phyloP scores from a whole-genome alignment of 2,113 vertebrate species.

The Eulemur rufifrons region DNA sequence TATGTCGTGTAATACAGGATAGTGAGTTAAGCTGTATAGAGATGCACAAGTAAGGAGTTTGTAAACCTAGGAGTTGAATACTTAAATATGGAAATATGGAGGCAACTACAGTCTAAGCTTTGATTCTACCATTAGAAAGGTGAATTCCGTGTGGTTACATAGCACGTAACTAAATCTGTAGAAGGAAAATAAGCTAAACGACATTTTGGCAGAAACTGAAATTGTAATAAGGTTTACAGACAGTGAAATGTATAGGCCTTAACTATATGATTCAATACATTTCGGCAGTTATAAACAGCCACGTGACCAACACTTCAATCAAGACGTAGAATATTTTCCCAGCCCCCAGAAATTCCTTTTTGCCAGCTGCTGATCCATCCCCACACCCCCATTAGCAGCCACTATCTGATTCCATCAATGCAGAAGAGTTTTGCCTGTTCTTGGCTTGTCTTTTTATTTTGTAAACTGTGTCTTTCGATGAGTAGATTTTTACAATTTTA shows the following conservation, averaged over 20 bases:
- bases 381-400: no score
- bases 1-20: neutral
- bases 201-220: neutral
- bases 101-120: neutral
- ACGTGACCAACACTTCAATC: neutral
- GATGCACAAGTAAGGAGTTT: neutral
- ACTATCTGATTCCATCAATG: neutral
- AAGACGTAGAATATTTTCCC: neutral
- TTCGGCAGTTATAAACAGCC: neutral
- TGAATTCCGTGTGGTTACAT: neutral
- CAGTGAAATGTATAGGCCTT: neutral
- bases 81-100: neutral
- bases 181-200: neutral
- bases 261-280: neutral
- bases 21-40: neutral
- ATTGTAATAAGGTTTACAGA: neutral
- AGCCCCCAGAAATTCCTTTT: neutral
- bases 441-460: neutral
- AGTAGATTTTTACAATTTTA: neutral
- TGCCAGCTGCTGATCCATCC: neutral
- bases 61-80: neutral
- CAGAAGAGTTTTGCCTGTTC: neutral
- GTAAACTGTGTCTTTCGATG: neutral
- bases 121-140: neutral
- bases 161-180: neutral